phyloP scores from a whole-genome alignment of 2,888 invertebrate species.

The Penaeus monodon region DNA sequence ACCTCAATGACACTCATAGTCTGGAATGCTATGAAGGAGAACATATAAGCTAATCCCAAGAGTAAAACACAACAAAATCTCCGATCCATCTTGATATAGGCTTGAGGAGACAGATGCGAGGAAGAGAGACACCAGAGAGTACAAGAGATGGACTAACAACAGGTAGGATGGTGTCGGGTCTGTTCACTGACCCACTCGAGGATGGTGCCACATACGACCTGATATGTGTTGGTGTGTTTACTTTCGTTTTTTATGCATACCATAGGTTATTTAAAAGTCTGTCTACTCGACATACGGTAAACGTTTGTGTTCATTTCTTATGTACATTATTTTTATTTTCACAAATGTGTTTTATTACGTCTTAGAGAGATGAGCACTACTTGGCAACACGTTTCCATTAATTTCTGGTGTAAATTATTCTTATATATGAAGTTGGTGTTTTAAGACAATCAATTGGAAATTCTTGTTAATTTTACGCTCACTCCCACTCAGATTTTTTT shows the following conservation, averaged over 20 bases:
- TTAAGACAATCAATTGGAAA: too few relatives aligned
- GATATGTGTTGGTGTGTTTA: neutral
- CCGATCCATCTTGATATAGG: constrained; percentile 12
- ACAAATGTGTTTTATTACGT: too few relatives aligned
- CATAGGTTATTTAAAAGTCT: neutral
- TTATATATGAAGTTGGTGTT: too few relatives aligned
- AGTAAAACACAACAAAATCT: constrained; percentile 19
- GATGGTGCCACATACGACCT: neutral
- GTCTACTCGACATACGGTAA: neutral
- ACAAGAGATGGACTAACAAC: neutral
- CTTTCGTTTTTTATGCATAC: neutral
- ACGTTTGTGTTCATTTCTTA: too few relatives aligned
- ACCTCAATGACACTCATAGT: constrained; percentile 35
- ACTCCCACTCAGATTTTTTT: too few relatives aligned
- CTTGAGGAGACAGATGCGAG: neutral
- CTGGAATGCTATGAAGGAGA: constrained; percentile 18
- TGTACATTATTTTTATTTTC: too few relatives aligned
- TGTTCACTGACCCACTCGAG: constrained; percentile 19
- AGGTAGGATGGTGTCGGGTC: neutral
- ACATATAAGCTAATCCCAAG: constrained; percentile 34
- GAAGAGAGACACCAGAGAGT: constrained; percentile 12
- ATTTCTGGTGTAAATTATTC: too few relatives aligned
- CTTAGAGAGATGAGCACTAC: too few relatives aligned
- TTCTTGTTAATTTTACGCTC: too few relatives aligned
- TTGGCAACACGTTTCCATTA: too few relatives aligned